A percentile compares a stretch with the other conserved stretches of the same genome.
Conservation (phyloP, 2,113 vertebrate genomes). For the Stigmatopora argus region DNA sequence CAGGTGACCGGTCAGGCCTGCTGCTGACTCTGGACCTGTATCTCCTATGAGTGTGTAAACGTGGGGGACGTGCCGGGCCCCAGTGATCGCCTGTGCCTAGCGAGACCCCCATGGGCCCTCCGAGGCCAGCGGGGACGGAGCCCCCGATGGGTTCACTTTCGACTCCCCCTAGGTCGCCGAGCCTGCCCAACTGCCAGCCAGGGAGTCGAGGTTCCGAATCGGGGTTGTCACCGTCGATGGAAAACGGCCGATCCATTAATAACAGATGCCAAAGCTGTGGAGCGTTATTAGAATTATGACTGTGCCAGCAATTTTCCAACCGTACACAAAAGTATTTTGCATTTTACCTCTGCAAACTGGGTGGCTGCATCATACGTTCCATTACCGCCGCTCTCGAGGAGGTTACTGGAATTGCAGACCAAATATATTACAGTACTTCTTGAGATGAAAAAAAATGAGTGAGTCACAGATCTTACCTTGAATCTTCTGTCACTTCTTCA, state of each 20-base stretch:
- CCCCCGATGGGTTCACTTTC: conserved; percentile 66
- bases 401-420: conserved; percentile 67
- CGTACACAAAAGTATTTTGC: not conserved
- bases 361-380: conserved; percentile 81
- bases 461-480: conserved; percentile 73
- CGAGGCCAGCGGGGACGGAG: conserved; percentile 68
- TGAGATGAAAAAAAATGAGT: not conserved
- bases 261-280: conserved; percentile 87
- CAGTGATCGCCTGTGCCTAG: conserved; percentile 76
- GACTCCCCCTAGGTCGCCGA: conserved; percentile 60
- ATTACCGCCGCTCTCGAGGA: conserved; percentile 79
- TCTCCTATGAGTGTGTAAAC: conserved; percentile 78
- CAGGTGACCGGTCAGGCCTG: conserved; percentile 86
- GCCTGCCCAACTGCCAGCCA: conserved; percentile 50
- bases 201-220: conserved; percentile 69
- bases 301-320: not conserved
- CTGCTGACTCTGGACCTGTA: conserved; percentile 82
- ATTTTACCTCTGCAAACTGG: conserved; percentile 86
- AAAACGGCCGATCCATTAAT: conserved; percentile 74
- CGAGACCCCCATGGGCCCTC: conserved; percentile 61
- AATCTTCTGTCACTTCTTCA: conserved; percentile 92
- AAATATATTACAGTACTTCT: not conserved
- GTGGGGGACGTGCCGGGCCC: conserved; percentile 81
- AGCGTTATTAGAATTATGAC: not conserved
- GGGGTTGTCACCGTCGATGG: conserved; percentile 76